Conservation (phyloP, 2,888 invertebrate species). For the Tenthredo notha region DNA sequence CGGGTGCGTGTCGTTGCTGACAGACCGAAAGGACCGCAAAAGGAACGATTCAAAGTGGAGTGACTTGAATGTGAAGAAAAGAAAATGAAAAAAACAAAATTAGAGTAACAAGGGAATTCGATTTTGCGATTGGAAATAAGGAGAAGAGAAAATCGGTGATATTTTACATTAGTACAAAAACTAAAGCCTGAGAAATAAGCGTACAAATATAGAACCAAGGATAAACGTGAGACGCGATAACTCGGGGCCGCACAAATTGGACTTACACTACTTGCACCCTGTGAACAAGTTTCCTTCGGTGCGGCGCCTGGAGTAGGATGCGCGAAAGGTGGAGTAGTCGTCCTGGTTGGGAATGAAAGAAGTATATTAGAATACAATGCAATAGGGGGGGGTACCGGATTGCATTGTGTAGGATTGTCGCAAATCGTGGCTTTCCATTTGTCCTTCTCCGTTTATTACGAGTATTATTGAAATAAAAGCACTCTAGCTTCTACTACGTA, state of each 20-base stretch:
- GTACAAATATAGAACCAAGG: not conserved
- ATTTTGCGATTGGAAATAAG: not conserved
- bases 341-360: not conserved
- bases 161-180: not conserved
- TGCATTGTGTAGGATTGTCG: slow-evolving; percentile 39
- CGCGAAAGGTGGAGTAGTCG: not conserved
- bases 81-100: not conserved
- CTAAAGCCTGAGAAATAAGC: not conserved
- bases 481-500: not conserved
- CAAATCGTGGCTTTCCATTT: slow-evolving; percentile 39
- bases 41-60: slow-evolving; percentile 54
- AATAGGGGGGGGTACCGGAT: not conserved
- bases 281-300: slow-evolving; percentile 7
- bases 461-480: not conserved
- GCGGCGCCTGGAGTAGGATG: slow-evolving; percentile 11
- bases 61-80: not conserved
- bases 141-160: not conserved
- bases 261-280: slow-evolving; percentile 28
- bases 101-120: slow-evolving; percentile 26
- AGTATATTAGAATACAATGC: slow-evolving; percentile 48
- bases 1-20: slow-evolving; percentile 56
- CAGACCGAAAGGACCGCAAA: slow-evolving; percentile 56
- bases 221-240: not conserved
- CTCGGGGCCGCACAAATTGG: slow-evolving; percentile 36
- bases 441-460: slow-evolving; percentile 19